Conservation (phyloP, 1,140 invertebrate genomes). For the Matsumurasca onukii region DNA sequence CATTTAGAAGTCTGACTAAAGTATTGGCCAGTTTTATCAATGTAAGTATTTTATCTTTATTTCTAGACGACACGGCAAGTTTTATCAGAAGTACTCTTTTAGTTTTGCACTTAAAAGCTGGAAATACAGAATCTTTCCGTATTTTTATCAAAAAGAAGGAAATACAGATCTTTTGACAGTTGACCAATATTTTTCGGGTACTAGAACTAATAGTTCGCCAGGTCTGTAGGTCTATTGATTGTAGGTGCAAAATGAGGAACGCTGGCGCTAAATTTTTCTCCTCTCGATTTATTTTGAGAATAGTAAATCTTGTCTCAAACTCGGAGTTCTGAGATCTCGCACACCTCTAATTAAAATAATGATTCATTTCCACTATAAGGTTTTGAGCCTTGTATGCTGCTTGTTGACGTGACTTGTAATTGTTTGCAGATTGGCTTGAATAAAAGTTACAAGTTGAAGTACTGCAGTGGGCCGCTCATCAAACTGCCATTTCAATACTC, state of each 20-base stretch:
- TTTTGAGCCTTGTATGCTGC: neutral
- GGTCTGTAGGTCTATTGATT: neutral
- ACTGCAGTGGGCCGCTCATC: constrained; percentile 9
- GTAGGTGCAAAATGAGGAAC: no score
- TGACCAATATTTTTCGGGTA: neutral
- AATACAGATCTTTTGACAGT: neutral
- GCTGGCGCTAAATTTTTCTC: no score
- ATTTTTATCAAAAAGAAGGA: no score
- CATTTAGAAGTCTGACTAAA: constrained; percentile 68
- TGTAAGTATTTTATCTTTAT: neutral
- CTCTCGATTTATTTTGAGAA: no score
- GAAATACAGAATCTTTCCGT: neutral
- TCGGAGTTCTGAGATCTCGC: neutral
- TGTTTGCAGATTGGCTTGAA: constrained; percentile 4
- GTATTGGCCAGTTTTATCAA: constrained; percentile 23
- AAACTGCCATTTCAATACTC: constrained; percentile 19
- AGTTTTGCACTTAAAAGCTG: neutral
- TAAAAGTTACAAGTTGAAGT: constrained; percentile 3
- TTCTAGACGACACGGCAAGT: neutral
- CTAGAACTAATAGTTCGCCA: neutral
- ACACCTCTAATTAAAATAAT: no score
- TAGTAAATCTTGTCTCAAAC: neutral
- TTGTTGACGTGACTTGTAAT: neutral
- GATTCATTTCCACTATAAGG: neutral
- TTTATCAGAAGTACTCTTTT: neutral